These are phyloP conservation scores for Sclerodermus sp. DNA, from an alignment of 2,888 invertebrate genomes.

Conservation along the genomic window DNA sequence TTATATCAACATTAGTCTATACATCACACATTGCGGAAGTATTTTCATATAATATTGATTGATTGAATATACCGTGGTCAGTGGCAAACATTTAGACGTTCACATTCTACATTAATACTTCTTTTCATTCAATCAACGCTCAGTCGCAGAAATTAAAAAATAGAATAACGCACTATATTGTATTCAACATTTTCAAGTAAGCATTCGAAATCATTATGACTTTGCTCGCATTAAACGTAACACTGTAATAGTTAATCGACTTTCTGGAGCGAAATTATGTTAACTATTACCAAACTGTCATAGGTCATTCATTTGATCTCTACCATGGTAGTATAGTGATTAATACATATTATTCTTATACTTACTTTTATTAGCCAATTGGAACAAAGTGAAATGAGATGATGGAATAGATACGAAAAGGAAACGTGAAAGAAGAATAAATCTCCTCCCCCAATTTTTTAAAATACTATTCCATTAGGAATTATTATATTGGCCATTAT, in stretches of 20 bases:
- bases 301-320: conserved; percentile 54
- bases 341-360: conserved; percentile 48
- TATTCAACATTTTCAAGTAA: no score
- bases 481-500: conserved; percentile 27
- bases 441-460: conserved; percentile 30
- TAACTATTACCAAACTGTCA: conserved; percentile 51
- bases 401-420: conserved; percentile 6
- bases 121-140: no score
- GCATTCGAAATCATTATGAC: no score
- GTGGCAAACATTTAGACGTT: no score
- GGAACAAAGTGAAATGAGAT: conserved; percentile 15
- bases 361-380: conserved; percentile 49
- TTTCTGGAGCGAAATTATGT: conserved; percentile 32
- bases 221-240: no score
- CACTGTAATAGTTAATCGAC: not conserved
- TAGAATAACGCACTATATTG: no score
- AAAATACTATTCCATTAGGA: conserved; percentile 38
- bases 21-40: no score
- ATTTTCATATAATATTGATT: no score
- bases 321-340: conserved; percentile 48
- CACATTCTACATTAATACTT: no score
- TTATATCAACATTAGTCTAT: no score
- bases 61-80: no score
- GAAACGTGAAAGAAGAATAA: conserved; percentile 18
- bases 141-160: no score